Base-by-base conservation (phyloP, 1,140 invertebrate genomes). In the Nylanderia fulva region DNA sequence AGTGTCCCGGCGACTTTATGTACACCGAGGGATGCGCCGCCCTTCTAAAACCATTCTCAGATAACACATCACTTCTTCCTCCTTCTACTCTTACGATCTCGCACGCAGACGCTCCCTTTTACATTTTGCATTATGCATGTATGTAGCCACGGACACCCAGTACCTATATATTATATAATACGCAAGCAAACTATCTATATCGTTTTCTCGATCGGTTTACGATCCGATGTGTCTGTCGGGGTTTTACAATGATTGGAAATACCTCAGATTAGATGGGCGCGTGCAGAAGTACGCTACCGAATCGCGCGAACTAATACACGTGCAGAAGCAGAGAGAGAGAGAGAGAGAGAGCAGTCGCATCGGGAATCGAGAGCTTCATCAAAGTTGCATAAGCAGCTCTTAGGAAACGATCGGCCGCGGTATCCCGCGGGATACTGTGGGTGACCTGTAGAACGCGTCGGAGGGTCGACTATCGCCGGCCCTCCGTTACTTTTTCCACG, bases 221-320 rank as follows among this genome's bases (percentile, higher is more conserved):
- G 93, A 92, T 92, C 92, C 93, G 91, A 91, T 93, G 93, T 93
- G 92, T 93, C 92, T 93, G 90, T 91, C 86, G 92, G 93, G 93
- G 92, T 94, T 94, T 95, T 93, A 94, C 93, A 94, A 94, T 94
- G 93, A 95, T 95, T 94, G 94, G 92, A 93, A 94, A 94, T 84
- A 85, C 92, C 90, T 91, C 92, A 88, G 91, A 92, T 91, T n/a
- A 91, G 91, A 92, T 21, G 63, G 75, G 21, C 60, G 24, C 45
- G 33, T 54, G 45, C 36, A 79, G 66, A 42, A 36, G n/a, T 52
- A 27, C 7, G 21, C 42, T 9, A 52, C 21, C 56, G 71, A 24
- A 39, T 66, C 48, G 45, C 29, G 24, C 84, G 72, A 39, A 24
- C 39, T 74, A 85, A 68, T 80, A 69, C 69, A 56, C 21, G 77